phyloP scores from a whole-genome alignment of 1,140 invertebrate genomes.

The Cyrtorhinus lividipennis region DNA sequence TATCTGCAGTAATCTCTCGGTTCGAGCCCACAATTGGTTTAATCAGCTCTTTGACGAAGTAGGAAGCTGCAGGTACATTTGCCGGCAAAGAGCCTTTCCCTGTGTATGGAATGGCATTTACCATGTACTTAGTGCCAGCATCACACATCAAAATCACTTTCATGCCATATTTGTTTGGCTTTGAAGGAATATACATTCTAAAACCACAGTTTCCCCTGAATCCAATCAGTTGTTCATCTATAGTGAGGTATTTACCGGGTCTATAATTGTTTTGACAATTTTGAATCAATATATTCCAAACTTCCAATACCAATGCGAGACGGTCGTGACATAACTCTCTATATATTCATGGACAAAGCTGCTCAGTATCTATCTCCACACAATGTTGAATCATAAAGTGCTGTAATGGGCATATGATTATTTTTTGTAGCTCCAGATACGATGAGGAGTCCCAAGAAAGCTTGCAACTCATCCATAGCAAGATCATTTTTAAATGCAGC shows the following conservation, averaged over 20 bases:
- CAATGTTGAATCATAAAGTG: no score
- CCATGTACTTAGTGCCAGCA: slow-evolving; percentile 27
- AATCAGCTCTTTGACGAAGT: slow-evolving; percentile 25
- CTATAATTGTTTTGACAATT: not conserved
- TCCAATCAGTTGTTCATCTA: not conserved
- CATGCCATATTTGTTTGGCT: slow-evolving; percentile 28
- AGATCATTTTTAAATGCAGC: no score
- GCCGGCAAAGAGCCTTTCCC: slow-evolving; percentile 26
- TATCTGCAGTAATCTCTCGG: slow-evolving; percentile 28
- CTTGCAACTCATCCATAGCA: no score
- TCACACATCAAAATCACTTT: slow-evolving; percentile 31
- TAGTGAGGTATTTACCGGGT: not conserved
- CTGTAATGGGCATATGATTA: no score
- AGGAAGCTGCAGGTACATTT: slow-evolving; percentile 16
- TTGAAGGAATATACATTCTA: slow-evolving; percentile 18
- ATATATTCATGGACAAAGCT: no score
- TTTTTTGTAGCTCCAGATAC: no score
- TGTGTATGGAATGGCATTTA: slow-evolving; percentile 28
- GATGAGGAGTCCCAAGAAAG: no score
- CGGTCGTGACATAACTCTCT: slow-evolving; percentile 20
- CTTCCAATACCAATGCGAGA: not conserved
- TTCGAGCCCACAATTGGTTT: slow-evolving; percentile 21
- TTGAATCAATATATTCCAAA: not conserved
- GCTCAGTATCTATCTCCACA: no score
- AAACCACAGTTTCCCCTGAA: slow-evolving; percentile 25